Evolutionary conservation across 2,797 vertebrate genomes (phyloP).

Genomic region (Crocidura indochinensis): DNA sequence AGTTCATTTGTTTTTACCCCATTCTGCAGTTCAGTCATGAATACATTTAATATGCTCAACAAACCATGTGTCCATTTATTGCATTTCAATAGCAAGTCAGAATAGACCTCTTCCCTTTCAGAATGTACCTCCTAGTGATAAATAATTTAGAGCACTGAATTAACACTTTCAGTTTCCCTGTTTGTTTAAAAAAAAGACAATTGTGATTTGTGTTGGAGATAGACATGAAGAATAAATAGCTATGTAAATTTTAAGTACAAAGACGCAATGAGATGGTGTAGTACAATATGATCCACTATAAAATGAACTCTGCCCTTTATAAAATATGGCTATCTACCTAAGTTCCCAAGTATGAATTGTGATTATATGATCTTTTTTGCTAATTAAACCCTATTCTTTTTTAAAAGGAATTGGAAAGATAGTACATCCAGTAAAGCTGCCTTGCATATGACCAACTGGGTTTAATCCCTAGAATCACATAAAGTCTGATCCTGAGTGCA

Average conservation of each 20-base stretch:
- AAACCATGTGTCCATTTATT: background rate
- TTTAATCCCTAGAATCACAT: no score
- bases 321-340: background rate
- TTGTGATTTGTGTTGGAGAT: background rate
- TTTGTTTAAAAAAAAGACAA: conserved; percentile 26
- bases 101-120: background rate
- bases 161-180: background rate
- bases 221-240: background rate
- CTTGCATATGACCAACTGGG: no score
- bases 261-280: background rate
- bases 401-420: background rate
- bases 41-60: background rate
- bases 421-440: no score
- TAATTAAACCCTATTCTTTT: background rate
- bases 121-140: background rate
- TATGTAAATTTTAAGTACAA: conserved; percentile 37
- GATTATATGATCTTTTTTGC: background rate
- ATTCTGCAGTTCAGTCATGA: background rate
- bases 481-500: no score
- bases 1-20: conserved; percentile 27
- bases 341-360: background rate
- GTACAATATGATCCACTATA: background rate
- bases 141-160: background rate
- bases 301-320: no score
- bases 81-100: background rate